Evolutionary conservation across 2,797 vertebrate species (phyloP).

Genomic region (Schizopygopsis pylzovi): DNA sequence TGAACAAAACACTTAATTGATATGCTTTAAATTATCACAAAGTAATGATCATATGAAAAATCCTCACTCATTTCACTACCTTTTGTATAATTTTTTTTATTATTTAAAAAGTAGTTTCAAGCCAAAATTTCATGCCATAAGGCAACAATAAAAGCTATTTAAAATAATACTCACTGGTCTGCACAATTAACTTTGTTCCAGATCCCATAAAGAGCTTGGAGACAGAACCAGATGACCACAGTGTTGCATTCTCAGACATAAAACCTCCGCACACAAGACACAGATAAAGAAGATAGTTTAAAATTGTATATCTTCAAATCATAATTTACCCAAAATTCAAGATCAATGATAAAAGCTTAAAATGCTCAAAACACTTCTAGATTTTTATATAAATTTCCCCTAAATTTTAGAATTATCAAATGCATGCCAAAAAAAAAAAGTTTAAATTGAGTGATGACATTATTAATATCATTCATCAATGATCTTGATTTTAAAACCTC

Average conservation of each 20-base stretch:
- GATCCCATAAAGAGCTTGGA: conserved; percentile 50
- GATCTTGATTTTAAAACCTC: not conserved
- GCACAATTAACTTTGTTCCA: conserved; percentile 51
- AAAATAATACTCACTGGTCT: conserved; percentile 55
- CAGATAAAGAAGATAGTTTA: not conserved
- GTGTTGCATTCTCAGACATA: conserved; percentile 45
- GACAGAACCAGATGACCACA: conserved; percentile 46
- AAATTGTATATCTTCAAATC: not conserved
- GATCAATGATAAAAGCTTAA: not conserved
- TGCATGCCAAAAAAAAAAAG: no score
- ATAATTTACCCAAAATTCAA: not conserved
- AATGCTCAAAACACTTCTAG: not conserved
- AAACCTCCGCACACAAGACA: conserved; percentile 25
- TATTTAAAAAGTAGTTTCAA: not conserved
- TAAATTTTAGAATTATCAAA: not conserved
- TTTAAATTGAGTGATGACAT: not conserved
- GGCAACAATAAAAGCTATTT: not conserved
- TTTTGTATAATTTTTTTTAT: not conserved
- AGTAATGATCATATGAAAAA: no score
- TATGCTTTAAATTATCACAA: not conserved
- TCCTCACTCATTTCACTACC: not conserved
- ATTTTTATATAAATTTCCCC: not conserved
- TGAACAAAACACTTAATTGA: not conserved
- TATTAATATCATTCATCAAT: not conserved
- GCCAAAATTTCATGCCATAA: not conserved